A percentile compares a stretch with the other conserved stretches of the same genome.
phyloP scores from a whole-genome alignment of 2,888 invertebrate genomes.

The Euplexia lucipara region DNA sequence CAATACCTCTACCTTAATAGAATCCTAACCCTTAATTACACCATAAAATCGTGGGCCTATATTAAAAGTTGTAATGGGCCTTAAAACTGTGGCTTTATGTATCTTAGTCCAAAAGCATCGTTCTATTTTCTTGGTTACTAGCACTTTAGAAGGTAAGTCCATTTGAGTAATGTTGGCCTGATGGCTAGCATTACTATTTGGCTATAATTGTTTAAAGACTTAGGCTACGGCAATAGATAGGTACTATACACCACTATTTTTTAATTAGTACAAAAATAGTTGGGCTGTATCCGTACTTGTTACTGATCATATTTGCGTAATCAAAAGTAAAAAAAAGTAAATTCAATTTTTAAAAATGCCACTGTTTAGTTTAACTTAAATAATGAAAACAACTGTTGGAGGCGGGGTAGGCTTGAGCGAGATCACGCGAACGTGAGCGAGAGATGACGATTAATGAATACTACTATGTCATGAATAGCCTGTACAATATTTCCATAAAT shows the following conservation, averaged over 20 bases:
- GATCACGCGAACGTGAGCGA: no score
- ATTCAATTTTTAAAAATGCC: no score
- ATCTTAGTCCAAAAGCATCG: constrained; percentile 30
- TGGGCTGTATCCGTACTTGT: not conserved
- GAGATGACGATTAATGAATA: no score
- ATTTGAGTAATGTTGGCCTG: constrained; percentile 23
- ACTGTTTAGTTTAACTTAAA: no score
- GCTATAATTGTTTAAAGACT: constrained; percentile 25
- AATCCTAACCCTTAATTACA: constrained; percentile 14
- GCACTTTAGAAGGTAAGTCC: constrained; percentile 42
- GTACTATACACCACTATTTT: no score
- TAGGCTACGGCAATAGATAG: constrained; percentile 21
- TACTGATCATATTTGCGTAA: not conserved
- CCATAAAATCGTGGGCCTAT: constrained; percentile 20
- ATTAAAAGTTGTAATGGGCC: constrained; percentile 23
- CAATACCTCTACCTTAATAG: constrained; percentile 8
- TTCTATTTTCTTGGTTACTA: constrained; percentile 11
- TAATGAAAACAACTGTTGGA: no score
- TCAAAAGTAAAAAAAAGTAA: no score
- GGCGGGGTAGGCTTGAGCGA: no score
- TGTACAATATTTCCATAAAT: no score
- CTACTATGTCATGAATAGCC: no score
- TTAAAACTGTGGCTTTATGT: constrained; percentile 32
- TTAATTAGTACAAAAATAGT: no score
- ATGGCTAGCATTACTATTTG: constrained; percentile 13